Percentiles rank a stretch among this genome's conserved stretches.
Conservation (phyloP, 30 jellyfish, hydroid and myxozoan species). For the Catostylus mosaicus region DNA sequence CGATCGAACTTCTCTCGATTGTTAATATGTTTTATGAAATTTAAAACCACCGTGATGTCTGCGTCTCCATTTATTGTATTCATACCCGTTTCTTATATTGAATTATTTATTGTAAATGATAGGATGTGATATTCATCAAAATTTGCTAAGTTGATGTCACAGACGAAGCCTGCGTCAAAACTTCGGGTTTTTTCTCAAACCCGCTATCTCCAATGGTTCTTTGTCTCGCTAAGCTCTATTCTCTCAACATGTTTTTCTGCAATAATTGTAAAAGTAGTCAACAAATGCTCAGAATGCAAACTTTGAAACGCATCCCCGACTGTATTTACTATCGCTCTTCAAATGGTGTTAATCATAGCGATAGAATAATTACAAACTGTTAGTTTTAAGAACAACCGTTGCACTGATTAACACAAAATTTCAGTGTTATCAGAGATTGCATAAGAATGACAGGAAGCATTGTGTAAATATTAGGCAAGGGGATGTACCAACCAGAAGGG, state of each 20-base stretch:
- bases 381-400: too few relatives aligned
- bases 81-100: constrained; percentile 33
- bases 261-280: neutral
- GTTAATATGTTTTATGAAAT: constrained; percentile 67
- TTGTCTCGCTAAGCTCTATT: neutral
- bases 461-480: too few relatives aligned
- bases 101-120: constrained; percentile 46
- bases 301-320: too few relatives aligned
- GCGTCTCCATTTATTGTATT: constrained; percentile 71
- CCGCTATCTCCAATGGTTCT: neutral
- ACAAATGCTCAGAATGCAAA: too few relatives aligned
- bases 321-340: too few relatives aligned
- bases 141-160: constrained; percentile 26
- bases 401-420: too few relatives aligned
- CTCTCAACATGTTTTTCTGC: neutral
- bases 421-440: too few relatives aligned
- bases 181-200: neutral
- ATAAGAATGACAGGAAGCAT: too few relatives aligned
- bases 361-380: too few relatives aligned
- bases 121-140: constrained; percentile 41
- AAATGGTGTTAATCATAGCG: too few relatives aligned
- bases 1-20: constrained; percentile 44
- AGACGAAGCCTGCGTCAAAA: constrained; percentile 5
- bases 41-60: constrained; percentile 71
- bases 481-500: too few relatives aligned